Percentiles rank a stretch among this genome's conserved stretches.
Conservation (phyloP, 2,113 vertebrate species). For the Sapayoa aenigma region DNA sequence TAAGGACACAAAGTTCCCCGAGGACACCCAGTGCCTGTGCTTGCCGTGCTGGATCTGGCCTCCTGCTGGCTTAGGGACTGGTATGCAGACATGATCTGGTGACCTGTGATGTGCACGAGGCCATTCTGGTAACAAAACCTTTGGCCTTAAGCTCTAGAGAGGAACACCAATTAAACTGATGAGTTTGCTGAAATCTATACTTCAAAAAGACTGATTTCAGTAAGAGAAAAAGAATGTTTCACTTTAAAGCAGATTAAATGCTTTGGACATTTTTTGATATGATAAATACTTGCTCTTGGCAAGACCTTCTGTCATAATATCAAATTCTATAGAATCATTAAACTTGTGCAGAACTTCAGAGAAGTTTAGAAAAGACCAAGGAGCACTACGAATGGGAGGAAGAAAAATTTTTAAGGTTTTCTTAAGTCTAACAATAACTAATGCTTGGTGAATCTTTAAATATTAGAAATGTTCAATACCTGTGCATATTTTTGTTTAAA, state of each 20-base stretch:
- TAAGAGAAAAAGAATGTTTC: neutral
- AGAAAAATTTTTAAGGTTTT: neutral
- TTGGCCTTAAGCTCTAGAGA: neutral
- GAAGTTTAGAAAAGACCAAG: neutral
- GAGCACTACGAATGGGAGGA: neutral
- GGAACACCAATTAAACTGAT: neutral
- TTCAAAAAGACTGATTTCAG: neutral
- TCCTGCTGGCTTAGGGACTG: neutral
- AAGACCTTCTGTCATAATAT: neutral
- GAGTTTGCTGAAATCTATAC: neutral
- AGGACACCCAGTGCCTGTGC: accelerated
- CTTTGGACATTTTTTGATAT: neutral
- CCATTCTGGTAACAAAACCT: neutral
- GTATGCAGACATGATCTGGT: accelerated
- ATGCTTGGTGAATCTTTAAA: neutral
- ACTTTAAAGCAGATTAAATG: neutral
- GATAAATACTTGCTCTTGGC: neutral
- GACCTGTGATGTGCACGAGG: neutral
- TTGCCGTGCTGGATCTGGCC: accelerated
- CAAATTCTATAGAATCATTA: neutral
- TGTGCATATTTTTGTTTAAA: neutral
- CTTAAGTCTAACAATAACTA: neutral
- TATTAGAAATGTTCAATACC: neutral
- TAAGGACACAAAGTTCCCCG: accelerated
- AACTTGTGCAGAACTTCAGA: neutral